These are phyloP conservation scores for Peromyscus californicus DNA, from an alignment of 2,113 vertebrate genomes.

Conservation along the genomic window DNA sequence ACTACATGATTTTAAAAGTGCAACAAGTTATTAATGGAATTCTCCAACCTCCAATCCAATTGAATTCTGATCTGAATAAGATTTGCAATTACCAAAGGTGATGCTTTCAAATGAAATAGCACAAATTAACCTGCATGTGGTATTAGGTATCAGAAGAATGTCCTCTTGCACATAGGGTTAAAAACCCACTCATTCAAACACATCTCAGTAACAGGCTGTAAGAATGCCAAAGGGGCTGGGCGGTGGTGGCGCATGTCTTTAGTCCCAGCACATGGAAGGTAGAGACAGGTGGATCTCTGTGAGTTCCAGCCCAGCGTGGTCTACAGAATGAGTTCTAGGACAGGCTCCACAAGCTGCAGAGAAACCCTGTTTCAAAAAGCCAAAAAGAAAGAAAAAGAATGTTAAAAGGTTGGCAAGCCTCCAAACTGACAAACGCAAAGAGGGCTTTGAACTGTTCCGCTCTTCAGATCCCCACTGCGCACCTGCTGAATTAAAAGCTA, in stretches of 20 bases:
- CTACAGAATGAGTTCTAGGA: too few species aligned
- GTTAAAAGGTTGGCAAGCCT: not conserved
- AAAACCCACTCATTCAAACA: not conserved
- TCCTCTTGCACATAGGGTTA: not conserved
- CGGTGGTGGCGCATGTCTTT: too few species aligned
- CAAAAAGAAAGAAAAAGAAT: too few species aligned
- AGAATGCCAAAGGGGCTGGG: not conserved
- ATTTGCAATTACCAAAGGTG: slow-evolving; percentile 1
- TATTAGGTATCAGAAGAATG: not conserved
- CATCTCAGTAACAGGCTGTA: not conserved
- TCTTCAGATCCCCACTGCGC: not conserved
- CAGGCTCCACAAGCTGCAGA: too few species aligned
- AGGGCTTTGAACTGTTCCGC: not conserved
- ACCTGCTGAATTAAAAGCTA: not conserved
- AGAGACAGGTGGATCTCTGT: too few species aligned
- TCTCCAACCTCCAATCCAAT: not conserved
- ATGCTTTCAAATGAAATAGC: not conserved
- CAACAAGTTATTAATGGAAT: not conserved
- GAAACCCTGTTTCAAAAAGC: too few species aligned
- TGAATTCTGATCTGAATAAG: not conserved
- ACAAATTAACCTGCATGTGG: not conserved
- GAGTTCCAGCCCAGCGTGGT: too few species aligned
- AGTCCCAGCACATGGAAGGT: too few species aligned
- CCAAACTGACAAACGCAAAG: not conserved
- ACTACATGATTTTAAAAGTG: not conserved